phyloP scores from a whole-genome alignment of 2,113 vertebrate species.

The Corythornis madagascariensis region DNA sequence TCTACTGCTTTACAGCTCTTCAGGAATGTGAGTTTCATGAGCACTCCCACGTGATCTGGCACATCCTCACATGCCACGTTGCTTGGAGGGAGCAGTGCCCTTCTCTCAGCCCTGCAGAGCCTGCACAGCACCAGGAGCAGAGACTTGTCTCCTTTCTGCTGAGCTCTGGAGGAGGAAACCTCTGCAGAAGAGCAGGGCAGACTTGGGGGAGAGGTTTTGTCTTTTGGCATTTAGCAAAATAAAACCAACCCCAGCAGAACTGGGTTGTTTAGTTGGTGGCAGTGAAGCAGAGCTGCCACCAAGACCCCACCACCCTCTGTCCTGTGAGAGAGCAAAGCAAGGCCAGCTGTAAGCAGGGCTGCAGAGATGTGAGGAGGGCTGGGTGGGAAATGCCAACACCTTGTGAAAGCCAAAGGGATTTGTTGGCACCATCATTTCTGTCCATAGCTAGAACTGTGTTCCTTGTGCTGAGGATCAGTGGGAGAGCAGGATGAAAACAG shows the following conservation, averaged over 20 bases:
- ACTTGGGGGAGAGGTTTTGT: background rate
- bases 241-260: background rate
- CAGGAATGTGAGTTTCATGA: too few relatives aligned
- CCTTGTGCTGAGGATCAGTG: background rate
- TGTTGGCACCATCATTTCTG: too few relatives aligned
- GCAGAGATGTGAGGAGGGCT: background rate
- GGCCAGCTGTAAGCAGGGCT: background rate
- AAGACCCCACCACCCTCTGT: background rate
- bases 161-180: background rate
- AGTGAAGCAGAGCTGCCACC: background rate
- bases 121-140: background rate
- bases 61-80: too few relatives aligned
- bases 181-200: background rate
- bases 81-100: too few relatives aligned
- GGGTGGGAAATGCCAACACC: background rate
- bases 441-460: background rate
- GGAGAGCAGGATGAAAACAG: background rate
- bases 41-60: too few relatives aligned
- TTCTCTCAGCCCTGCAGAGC: background rate
- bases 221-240: background rate
- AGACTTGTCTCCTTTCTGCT: background rate
- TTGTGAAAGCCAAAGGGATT: background rate
- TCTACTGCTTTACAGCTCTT: too few relatives aligned
- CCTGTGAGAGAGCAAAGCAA: background rate
- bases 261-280: background rate